Base-by-base conservation (phyloP, 2,888 invertebrate species). In the Encarsia formosa region DNA sequence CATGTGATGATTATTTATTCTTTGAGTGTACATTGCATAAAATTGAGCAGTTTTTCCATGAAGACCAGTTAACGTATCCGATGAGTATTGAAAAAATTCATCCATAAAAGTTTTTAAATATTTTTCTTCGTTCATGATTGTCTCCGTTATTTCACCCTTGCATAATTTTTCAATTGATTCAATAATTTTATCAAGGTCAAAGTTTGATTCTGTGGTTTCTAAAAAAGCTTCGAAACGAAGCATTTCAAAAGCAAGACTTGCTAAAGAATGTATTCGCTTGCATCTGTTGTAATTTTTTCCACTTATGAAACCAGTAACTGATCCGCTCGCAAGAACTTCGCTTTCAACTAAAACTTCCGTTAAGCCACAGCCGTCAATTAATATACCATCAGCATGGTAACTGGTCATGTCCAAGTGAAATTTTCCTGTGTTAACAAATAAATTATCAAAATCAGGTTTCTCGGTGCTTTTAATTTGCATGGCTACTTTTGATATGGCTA, bases 361-460 rank as follows among this genome's bases (percentile, higher is more conserved):
- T 18, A 60, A 26, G 3, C 60, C 62, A 22, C 58, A 58, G 52
- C 60, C 53, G 47, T 65, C 57, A 38, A 63, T 65, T 55, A 60
- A 63, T 49, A 56, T 57, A 24, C 64, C 62, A 38, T 63, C 23
- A 44, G 67, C 63, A 61, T 65, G 64, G 41, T 68, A 64, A 57
- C 40, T 63, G 8, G 62, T 58, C 61, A 64, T 57, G 59, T 54
- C 50, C 38, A 65, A 47, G 57, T 66, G 64, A 61, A 75, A 72
- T 29, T 62, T 51, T 16, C 70, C 70, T 16, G 68, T 54, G 62
- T 70, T 65, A 37, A 72, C 66, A 54, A 70, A 72, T 54, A 73
- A 15, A 49, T 67, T 64, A 42, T 67, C 59, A 61, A 64, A 70
- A 57, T 47, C 56, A 44, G 64, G 59, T 29, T 39, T 35, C 47